Evolutionary conservation across 2,888 invertebrate genomes (phyloP).

Genomic region (Galeopsomyia nigrocyanea): DNA sequence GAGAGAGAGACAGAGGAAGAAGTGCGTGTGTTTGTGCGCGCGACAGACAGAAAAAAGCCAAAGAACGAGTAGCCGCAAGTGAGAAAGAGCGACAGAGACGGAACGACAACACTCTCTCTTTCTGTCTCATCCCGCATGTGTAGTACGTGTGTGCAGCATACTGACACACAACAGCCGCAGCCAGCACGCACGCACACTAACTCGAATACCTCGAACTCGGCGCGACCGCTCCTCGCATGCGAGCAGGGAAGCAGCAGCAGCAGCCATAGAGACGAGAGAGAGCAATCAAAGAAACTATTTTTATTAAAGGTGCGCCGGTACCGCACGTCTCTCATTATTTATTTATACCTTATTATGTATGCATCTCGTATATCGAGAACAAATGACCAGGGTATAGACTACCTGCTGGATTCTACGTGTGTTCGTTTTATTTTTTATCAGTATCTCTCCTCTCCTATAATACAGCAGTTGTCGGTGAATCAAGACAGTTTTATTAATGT

Average conservation of each 20-base stretch:
- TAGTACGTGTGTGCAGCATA: conserved; percentile 6
- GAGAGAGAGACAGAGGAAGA: conserved; percentile 34
- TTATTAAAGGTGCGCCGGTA: conserved; percentile 24
- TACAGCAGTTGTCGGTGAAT: too few species aligned
- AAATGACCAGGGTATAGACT: conserved; percentile 3
- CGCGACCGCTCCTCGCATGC: too few species aligned
- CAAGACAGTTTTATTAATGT: too few species aligned
- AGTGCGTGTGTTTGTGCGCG: conserved; percentile 17
- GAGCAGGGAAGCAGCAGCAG: too few species aligned
- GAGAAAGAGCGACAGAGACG: conserved; percentile 35
- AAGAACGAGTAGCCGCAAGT: conserved; percentile 41
- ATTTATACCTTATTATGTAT: conserved; percentile 13
- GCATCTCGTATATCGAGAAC: background rate
- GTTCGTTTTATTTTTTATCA: too few species aligned
- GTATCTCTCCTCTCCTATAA: too few species aligned
- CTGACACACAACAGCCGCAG: background rate
- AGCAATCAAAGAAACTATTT: conserved; percentile 18
- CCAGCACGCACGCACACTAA: conserved; percentile 11
- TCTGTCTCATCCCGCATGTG: conserved; percentile 14
- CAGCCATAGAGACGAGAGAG: too few species aligned
- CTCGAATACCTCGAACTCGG: too few species aligned
- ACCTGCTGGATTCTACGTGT: background rate
- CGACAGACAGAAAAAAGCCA: conserved; percentile 18
- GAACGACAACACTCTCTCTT: conserved; percentile 39
- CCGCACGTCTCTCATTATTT: background rate